These are phyloP conservation scores for Passerina amoena DNA, from an alignment of 2,113 vertebrate species.

Conservation along the genomic window DNA sequence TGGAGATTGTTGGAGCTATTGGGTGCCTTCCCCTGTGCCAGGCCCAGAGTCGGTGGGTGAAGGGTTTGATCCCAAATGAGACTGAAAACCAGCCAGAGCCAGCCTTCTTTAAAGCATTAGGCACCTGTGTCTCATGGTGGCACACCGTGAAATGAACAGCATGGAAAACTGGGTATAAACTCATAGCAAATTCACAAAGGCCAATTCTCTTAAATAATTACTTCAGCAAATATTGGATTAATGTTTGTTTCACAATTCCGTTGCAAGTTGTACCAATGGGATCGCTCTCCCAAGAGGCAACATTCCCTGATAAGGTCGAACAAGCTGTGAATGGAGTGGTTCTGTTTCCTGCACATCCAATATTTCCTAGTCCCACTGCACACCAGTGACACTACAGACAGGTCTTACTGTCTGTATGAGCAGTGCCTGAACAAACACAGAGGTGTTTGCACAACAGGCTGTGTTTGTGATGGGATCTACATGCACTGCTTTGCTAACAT, in stretches of 20 bases:
- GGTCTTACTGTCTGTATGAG: rapidly evolving
- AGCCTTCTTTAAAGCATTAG: not conserved
- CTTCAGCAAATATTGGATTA: not conserved
- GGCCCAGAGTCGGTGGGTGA: rapidly evolving
- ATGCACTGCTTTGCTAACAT: not conserved
- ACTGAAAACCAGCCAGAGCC: not conserved
- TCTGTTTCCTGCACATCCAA: not conserved
- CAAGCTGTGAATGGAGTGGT: not conserved
- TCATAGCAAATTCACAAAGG: not conserved
- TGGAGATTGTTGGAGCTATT: not conserved
- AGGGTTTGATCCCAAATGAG: not conserved
- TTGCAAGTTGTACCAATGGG: not conserved
- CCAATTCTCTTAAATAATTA: not conserved
- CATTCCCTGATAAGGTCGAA: not conserved
- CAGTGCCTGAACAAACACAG: not conserved
- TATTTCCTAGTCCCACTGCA: not conserved
- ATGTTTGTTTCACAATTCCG: rapidly evolving
- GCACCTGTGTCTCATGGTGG: not conserved
- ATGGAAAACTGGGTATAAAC: not conserved
- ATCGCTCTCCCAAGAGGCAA: not conserved
- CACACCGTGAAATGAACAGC: not conserved
- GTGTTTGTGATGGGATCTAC: not conserved
- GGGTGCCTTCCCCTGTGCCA: not conserved
- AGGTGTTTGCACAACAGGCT: not conserved
- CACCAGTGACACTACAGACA: not conserved